Conservation (phyloP, 2,113 vertebrate genomes). For the Sula dactylatra region DNA sequence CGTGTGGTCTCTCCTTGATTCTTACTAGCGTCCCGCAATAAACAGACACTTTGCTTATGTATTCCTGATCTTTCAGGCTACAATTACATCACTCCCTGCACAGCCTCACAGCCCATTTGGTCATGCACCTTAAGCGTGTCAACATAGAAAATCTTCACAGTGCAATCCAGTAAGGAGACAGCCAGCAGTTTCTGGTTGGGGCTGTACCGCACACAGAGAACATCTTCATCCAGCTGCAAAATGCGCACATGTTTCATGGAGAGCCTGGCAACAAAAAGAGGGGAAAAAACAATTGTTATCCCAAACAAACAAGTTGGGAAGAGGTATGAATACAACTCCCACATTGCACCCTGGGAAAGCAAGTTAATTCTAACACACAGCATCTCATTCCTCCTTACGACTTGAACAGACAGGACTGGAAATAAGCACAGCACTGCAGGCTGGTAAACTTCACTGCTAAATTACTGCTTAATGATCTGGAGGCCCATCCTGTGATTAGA, state of each 20-base stretch:
- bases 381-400: not conserved
- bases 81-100: not conserved
- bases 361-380: not conserved
- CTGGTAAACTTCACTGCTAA: not conserved
- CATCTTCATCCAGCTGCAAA: conserved; percentile 92
- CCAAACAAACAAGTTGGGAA: not conserved
- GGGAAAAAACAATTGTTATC: not conserved
- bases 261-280: conserved; percentile 67
- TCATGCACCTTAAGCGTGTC: conserved; percentile 89
- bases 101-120: not conserved
- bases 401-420: not conserved
- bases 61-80: not conserved
- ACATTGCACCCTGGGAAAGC: not conserved
- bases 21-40: not conserved
- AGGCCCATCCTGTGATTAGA: not conserved
- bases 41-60: not conserved
- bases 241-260: conserved; percentile 86
- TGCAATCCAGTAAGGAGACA: conserved; percentile 91
- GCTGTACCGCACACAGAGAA: conserved; percentile 89
- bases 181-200: conserved; percentile 88
- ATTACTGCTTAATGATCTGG: not conserved
- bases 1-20: not conserved
- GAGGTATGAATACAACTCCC: not conserved
- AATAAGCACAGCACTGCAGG: not conserved
- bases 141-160: conserved; percentile 92